Conservation (phyloP, 2,888 invertebrate genomes). For the Copidosoma aretas region DNA sequence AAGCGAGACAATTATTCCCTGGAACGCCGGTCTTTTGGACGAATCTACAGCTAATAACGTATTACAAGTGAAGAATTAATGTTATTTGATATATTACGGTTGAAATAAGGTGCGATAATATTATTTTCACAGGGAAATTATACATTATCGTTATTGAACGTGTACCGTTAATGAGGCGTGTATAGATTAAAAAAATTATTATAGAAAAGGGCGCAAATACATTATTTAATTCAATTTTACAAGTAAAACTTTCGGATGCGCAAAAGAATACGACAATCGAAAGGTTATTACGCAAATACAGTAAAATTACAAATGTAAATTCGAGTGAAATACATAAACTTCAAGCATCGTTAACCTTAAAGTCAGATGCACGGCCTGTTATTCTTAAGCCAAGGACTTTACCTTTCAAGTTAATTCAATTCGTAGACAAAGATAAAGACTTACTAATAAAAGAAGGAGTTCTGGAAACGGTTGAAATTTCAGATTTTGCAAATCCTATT, state of each 20-base stretch:
- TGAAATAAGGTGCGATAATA: not conserved
- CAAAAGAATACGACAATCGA: too few relatives aligned
- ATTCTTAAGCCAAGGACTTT: slow-evolving; percentile 41
- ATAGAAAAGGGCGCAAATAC: not conserved
- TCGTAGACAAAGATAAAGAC: slow-evolving; percentile 31
- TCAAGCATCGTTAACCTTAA: slow-evolving; percentile 35
- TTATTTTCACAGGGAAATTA: not conserved
- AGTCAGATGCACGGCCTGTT: slow-evolving; percentile 34
- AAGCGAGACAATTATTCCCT: not conserved
- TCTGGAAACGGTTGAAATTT: slow-evolving; percentile 41
- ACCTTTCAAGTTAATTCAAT: slow-evolving; percentile 35
- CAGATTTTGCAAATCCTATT: slow-evolving; percentile 52
- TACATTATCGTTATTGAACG: not conserved
- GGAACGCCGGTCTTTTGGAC: too few relatives aligned
- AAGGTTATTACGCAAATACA: slow-evolving; percentile 3
- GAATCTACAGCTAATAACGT: not conserved
- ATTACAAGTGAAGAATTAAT: not conserved
- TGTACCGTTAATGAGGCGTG: not conserved
- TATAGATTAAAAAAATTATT: not conserved
- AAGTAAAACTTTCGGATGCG: too few relatives aligned
- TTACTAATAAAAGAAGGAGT: slow-evolving; percentile 40
- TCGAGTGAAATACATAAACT: slow-evolving; percentile 29
- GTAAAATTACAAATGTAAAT: slow-evolving; percentile 17
- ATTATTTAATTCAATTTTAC: not conserved
- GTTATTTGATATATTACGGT: not conserved